Evolutionary conservation across 2,888 invertebrate species (phyloP), one percentile per base, ranked within the genome.

Genomic region (Metopia argyrocephala): DNA sequence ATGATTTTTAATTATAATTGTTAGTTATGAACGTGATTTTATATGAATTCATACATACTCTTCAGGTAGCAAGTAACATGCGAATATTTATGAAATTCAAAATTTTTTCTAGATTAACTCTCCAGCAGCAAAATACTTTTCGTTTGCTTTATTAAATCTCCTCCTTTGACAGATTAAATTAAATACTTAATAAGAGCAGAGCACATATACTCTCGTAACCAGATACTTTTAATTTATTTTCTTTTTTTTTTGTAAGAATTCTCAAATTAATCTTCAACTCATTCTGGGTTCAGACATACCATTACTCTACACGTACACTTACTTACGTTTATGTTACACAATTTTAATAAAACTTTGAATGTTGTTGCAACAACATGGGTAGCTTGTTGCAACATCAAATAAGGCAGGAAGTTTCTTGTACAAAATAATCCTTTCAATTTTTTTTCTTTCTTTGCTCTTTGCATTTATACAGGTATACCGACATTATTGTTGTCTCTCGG

Each of bases 201-300:
- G 61, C 20, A 25, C n/a, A 23, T 64, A 57, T 38, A 59, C 3
- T 46, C 38, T 28, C n/a, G n/a, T n/a, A n/a, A n/a, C n/a, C 28
- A 48, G 62, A 50, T 76, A 76, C 45, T 71, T 71, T 59, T 71
- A 65, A 71, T 52, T 64, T 70, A 50, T 70, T 38, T 76, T 70
- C 18, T n/a, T 38, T 52, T 59, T n/a, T n/a, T 15, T 54, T 38
- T 28, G 46, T 28, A 28, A 18, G 9, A 78, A 48, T 59, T 66
- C 61, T 54, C 28, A 52, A 54, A 78, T 78, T 66, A 71, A 46
- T 78, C 65, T 66, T 31, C 38, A 18, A 28, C 78, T 64, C 62
- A 64, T 28, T 25, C 50, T 64, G 38, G 2, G 18, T 6, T 25
- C 21, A 57, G 31, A 38, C 38, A 12, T 4, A 12, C 3, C 38